Evolutionary conservation across 1,140 invertebrate species (phyloP), one percentile per base, ranked within the genome.

Genomic region (Drosophila nebulosa): DNA sequence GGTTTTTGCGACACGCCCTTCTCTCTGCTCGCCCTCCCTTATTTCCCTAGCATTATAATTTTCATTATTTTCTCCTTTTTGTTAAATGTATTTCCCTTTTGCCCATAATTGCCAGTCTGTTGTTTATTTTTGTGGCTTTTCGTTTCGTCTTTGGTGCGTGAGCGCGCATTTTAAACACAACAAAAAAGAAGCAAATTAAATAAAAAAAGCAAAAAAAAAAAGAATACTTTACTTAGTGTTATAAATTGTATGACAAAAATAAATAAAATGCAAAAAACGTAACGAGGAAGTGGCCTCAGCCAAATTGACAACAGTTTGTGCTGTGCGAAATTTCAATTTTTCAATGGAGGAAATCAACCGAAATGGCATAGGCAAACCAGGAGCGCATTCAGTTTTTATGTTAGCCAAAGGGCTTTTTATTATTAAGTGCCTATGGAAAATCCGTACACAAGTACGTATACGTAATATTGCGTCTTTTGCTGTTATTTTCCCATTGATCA

Each of bases 221-320:
- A 61, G n/a, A n/a, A n/a, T n/a, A 55, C 53, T 16, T 46, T 30
- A 60, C 16, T 69, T 62, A 63, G 64, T 64, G 42, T 32, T 32
- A 21, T 39, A 53, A 21, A 50, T 16, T 52, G 10, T 7, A 24
- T 39, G 51, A 46, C 7, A 46, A 30, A 24, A 35, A 67, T 60
- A 68, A 58, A 74, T 68, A 66, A 86, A 42, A 42, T 85, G 63
- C 81, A 74, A 85, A 86, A 74, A 67, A 71, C 66, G 81, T 81
- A 77, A 70, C 57, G 66, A 85, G 81, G 81, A 85, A 85, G 81
- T 86, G 72, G n/a, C 7, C 9, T 67, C 24, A 42, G 64, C 64
- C 71, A 64, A 14, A 57, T 77, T 57, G 56, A 26, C n/a, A 5
- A 22, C 61, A 65, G 32, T 3, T 32, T 10, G 30, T 60, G 50